These are phyloP conservation scores for Acrossocheilus fasciatus DNA, from an alignment of 2,797 vertebrate genomes.

Conservation along the genomic window DNA sequence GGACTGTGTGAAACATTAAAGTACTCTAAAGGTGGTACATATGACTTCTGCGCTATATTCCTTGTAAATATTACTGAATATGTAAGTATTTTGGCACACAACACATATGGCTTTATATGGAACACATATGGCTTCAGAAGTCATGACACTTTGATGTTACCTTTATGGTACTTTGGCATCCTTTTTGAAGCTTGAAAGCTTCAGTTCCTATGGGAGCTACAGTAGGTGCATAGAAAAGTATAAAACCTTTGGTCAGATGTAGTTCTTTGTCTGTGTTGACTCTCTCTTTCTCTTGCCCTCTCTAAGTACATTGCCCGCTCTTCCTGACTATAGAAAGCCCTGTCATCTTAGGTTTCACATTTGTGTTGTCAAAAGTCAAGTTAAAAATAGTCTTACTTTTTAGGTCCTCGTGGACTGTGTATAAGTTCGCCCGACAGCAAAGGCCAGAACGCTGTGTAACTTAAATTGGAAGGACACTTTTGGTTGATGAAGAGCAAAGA, in stretches of 20 bases:
- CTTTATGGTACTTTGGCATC: neutral
- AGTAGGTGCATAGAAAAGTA: neutral
- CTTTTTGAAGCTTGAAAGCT: constrained; percentile 6
- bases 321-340: neutral
- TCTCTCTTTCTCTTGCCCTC: neutral
- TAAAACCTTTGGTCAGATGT: constrained; percentile 7
- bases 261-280: constrained; percentile 11
- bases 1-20: neutral
- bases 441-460: constrained; percentile 39
- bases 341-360: constrained; percentile 32
- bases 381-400: constrained; percentile 37
- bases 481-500: constrained; percentile 15
- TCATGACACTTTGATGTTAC: neutral
- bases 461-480: constrained; percentile 14
- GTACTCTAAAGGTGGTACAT: neutral
- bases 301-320: constrained; percentile 1
- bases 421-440: constrained; percentile 3
- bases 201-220: neutral
- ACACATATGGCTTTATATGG: neutral
- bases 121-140: neutral
- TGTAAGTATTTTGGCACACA: neutral
- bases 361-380: constrained; percentile 41
- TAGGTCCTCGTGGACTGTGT: neutral
- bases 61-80: neutral
- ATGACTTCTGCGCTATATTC: neutral